Conservation (phyloP, 2,113 vertebrate genomes). For the Calonectris borealis region DNA sequence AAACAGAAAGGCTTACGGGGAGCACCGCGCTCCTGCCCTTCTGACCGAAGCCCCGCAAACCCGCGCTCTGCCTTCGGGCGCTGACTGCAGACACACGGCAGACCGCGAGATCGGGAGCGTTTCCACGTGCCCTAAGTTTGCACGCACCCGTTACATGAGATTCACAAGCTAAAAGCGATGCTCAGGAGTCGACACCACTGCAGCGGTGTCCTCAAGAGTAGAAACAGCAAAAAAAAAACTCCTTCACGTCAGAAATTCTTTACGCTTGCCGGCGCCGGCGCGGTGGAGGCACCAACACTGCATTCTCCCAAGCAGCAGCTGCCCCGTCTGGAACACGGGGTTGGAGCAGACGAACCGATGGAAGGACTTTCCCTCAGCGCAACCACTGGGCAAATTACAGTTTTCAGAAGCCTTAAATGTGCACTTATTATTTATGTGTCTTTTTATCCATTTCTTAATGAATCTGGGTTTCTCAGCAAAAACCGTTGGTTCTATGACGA, state of each 20-base stretch:
- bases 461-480: neutral
- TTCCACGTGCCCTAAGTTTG: accelerated
- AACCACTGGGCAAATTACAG: neutral
- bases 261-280: accelerated
- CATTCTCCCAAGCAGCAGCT: accelerated
- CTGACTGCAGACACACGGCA: accelerated
- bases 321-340: accelerated
- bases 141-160: accelerated
- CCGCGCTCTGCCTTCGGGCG: neutral
- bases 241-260: neutral
- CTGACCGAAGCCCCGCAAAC: neutral
- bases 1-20: neutral
- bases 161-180: accelerated
- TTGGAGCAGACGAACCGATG: neutral
- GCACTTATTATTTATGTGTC: neutral
- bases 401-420: neutral
- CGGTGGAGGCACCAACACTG: neutral
- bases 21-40: neutral
- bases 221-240: neutral
- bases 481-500: neutral
- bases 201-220: too few species aligned
- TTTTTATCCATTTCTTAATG: neutral
- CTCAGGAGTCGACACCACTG: accelerated
- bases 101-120: accelerated
- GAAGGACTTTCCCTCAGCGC: neutral